These are phyloP conservation scores for Scolanthus callimorphus DNA, from an alignment of 92 coral and sea anemone genomes.

Conservation along the genomic window DNA sequence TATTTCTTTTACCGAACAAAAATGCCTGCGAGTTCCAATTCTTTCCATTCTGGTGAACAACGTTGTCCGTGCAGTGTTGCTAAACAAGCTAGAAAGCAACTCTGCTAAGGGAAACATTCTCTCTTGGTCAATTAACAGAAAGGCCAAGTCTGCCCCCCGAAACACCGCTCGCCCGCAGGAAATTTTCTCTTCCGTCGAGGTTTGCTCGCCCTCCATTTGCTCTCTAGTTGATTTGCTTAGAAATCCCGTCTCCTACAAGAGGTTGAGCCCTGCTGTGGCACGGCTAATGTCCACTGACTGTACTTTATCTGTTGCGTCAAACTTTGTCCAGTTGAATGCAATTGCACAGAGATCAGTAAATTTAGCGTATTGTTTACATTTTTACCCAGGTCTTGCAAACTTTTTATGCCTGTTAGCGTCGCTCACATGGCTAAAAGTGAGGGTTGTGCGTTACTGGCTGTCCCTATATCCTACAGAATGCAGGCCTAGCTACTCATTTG, in stretches of 20 bases:
- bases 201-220: constrained; percentile 18
- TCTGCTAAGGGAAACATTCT: constrained; percentile 86
- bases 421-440: constrained; percentile 26
- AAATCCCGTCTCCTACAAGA: constrained; percentile 3
- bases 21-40: constrained; percentile 85
- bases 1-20: constrained; percentile 75
- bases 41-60: constrained; percentile 93
- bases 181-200: constrained; percentile 16
- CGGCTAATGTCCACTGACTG: neutral
- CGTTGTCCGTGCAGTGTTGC: constrained; percentile 83
- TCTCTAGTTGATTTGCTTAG: constrained; percentile 19
- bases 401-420: neutral
- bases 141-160: constrained; percentile 87
- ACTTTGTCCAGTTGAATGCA: constrained; percentile 7
- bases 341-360: neutral
- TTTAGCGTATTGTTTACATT: constrained; percentile 21
- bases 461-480: constrained; percentile 9
- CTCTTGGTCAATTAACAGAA: constrained; percentile 79
- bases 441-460: constrained; percentile 2
- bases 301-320: neutral
- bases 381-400: constrained; percentile 9
- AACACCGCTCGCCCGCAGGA: constrained; percentile 66
- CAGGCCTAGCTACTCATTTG: constrained; percentile 11
- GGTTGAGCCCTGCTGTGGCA: neutral
- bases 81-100: constrained; percentile 66